Evolutionary conservation across 2,888 invertebrate genomes (phyloP), one percentile per base, ranked within the genome.

Genomic region (Ernsta delagoae): DNA sequence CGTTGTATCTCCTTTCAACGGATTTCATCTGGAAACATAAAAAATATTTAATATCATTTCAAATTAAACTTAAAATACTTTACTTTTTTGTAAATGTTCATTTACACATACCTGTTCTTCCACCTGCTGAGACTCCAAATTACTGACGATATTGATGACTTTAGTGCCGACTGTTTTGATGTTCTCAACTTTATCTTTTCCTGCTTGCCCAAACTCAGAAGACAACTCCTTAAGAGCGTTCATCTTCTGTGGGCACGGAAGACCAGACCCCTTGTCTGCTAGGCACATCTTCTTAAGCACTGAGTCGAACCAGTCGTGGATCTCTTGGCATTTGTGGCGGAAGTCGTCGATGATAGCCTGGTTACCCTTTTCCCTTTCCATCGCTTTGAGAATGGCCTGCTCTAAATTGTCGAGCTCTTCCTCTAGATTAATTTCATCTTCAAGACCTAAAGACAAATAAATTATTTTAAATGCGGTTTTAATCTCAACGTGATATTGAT

Each of bases 111-210:
- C 94, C 87, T 97, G 97, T 84, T 98, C 98, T 83, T 98, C 98
- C 1, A 98, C 96, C 90, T 98, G 98, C 82, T 98, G 98, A 0
- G 97, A 96, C 82, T 98, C 98, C 74, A 98, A 91, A 84, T 98
- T 98, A 84, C 97, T 97, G 9, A 98, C 97, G 36, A 97, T 95
- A 72, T 97, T 96, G 70, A 96, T 96, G 6, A 97, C 96, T 83
- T 96, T 94, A 0, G 95, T 93, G 1, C 96, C 96, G 61, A 97
- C 94, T 57, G 93, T 84, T 82, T 96, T 97, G 0, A 97, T 95
- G 71, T 95, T 95, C 53, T 96, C 96, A 31, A 98, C 92, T 78
- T 96, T 95, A 62, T 95, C 95, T 59, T 96, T 95, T 9, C 97
- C 97, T 75, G 96, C 94, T 72, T 95, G 94, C 70, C 96, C 96